A percentile compares a stretch with the other conserved stretches of the same genome.
These are phyloP conservation scores for Carollia perspicillata DNA, from an alignment of 2,113 vertebrate species.

Conservation along the genomic window DNA sequence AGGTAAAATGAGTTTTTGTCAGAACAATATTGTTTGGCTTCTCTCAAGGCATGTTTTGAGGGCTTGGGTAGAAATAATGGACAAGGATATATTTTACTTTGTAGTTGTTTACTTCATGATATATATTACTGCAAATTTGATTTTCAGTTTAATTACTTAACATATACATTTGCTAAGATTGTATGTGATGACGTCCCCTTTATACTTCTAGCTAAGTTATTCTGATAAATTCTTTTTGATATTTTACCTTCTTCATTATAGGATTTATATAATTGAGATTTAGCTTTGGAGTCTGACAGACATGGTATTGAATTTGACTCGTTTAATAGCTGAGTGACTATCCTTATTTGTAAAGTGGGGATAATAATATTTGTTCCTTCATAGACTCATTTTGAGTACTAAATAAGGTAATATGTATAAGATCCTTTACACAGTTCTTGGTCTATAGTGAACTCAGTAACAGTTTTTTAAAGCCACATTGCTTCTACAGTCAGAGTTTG, in stretches of 20 bases:
- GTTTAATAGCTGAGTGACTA: not conserved
- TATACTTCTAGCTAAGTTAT: not conserved
- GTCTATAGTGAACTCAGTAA: not conserved
- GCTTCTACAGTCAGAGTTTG: conserved; percentile 28
- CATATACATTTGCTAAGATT: not conserved
- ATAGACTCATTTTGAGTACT: not conserved
- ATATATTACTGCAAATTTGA: conserved; percentile 25
- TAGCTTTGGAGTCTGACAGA: conserved; percentile 13
- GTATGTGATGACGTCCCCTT: not conserved
- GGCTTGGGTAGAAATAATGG: not conserved
- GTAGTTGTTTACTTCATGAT: not conserved
- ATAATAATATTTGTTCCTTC: not conserved
- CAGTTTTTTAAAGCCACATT: not conserved
- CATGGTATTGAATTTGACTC: not conserved
- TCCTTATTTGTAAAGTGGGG: conserved; percentile 25
- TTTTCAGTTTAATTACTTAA: conserved; percentile 42
- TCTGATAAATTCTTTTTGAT: not conserved
- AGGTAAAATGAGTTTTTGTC: conserved; percentile 83
- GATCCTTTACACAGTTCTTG: not conserved
- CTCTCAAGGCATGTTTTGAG: not conserved
- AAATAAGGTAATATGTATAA: conserved; percentile 3
- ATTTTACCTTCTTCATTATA: not conserved
- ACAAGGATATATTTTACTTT: not conserved
- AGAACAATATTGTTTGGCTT: not conserved
- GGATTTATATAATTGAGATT: conserved; percentile 2